Evolutionary conservation across 2,113 vertebrate species (phyloP), one percentile per base, ranked within the genome.

Genomic region (Thalassoma bifasciatum): DNA sequence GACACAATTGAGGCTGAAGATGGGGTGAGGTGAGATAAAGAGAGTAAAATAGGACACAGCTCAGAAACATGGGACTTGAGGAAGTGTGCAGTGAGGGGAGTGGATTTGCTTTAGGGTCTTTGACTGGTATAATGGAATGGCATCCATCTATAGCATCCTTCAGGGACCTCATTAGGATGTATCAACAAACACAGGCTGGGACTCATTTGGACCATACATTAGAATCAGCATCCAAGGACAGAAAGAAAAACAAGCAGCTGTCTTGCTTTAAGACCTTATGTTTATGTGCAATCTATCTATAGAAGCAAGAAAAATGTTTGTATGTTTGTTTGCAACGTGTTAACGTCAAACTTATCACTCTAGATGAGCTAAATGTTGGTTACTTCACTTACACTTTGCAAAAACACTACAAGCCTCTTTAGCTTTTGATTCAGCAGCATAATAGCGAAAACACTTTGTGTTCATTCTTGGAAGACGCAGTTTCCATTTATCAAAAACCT

Each of bases 111-210:
- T 74, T 65, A 52, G 46, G 77, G 72, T 71, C 56, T 68, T 63
- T 26, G 49, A 63, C 24, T 37, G 50, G 44, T 68, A 54, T 68
- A 81, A 82, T 82, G 51, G 64, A 84, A 72, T 61, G 50, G n/a
- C 64, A 82, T 87, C 75, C 68, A 79, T 88, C 83, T 66, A 71
- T 59, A 68, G 22, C 67, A 37, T 59, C 71, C 85, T 69, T 62
- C 19, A 30, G 85, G 58, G 80, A 83, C 65, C 66, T 89, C 75
- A 86, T 89, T 85, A 86, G 74, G 80, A 74, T 79, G 59, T 16
- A 77, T 79, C 75, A 77, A 63, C 66, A 68, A 79, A 79, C 22
- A 49, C 69, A 83, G 71, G 66, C 51, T 82, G 54, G 60, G 63
- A 61, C 66, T 81, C 75, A 59, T 75, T 87, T 78, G 66, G 54